Conservation (phyloP, 2,113 vertebrate genomes). For the Corythornis vintsioides region DNA sequence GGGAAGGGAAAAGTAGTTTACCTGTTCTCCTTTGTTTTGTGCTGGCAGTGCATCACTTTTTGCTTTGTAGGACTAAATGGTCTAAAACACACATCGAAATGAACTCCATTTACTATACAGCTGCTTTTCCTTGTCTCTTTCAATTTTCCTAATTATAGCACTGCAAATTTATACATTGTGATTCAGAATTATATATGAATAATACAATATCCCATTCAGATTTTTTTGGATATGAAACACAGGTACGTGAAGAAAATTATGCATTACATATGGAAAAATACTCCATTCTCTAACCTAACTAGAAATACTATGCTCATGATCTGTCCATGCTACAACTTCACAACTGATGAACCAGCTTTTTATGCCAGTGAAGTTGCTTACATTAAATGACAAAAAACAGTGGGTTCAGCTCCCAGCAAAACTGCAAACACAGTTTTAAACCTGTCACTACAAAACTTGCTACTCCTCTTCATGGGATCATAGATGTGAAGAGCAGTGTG, state of each 20-base stretch:
- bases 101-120: not conserved
- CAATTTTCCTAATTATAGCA: not conserved
- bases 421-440: not conserved
- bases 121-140: not conserved
- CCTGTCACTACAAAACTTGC: not conserved
- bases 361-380: not conserved
- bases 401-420: not conserved
- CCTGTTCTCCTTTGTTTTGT: not conserved
- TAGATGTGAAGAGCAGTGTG: not conserved
- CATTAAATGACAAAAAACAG: not conserved
- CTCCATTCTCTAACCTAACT: not conserved
- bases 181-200: not conserved
- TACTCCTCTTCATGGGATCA: not conserved
- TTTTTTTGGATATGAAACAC: not conserved
- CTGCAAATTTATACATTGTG: not conserved
- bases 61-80: not conserved
- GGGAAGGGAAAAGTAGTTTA: not conserved
- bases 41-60: not conserved
- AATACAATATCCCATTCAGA: not conserved
- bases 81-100: not conserved
- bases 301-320: not conserved
- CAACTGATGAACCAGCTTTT: not conserved
- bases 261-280: not conserved
- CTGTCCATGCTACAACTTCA: not conserved
- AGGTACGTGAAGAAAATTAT: not conserved